Evolutionary conservation across 2,113 vertebrate genomes (phyloP).

Genomic region (Callithrix jacchus): DNA sequence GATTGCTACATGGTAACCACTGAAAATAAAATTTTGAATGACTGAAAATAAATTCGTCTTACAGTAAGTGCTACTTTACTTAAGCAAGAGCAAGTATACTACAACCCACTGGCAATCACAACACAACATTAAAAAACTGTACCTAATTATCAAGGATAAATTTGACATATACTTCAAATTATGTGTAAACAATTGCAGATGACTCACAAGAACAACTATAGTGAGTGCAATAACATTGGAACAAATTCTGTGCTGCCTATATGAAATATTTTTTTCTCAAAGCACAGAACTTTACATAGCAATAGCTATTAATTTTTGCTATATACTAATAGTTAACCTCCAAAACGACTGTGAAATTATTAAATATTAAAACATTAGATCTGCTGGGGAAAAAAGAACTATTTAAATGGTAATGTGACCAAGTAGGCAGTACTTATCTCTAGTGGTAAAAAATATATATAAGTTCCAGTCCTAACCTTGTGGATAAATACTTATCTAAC

Average conservation of each 20-base stretch:
- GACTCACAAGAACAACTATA: background rate
- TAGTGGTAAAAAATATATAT: background rate
- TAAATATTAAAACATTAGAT: background rate
- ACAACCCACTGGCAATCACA: background rate
- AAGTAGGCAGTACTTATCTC: background rate
- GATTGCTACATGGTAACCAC: background rate
- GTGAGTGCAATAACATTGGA: background rate
- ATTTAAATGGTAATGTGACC: background rate
- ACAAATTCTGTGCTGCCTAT: background rate
- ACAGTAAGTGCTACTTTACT: background rate
- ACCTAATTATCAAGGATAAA: background rate
- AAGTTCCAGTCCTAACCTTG: background rate
- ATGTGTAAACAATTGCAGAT: background rate
- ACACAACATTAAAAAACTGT: background rate
- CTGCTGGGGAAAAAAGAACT: background rate
- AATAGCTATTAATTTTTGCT: background rate
- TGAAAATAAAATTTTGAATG: background rate
- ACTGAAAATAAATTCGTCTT: background rate
- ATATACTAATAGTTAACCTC: background rate
- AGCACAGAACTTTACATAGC: background rate
- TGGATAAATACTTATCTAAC: background rate
- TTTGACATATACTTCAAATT: background rate
- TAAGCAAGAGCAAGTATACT: background rate
- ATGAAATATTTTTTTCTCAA: background rate
- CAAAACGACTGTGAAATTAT: background rate